These are phyloP conservation scores for Temnothorax longispinosus DNA, from an alignment of 1,140 invertebrate species.

Conservation along the genomic window DNA sequence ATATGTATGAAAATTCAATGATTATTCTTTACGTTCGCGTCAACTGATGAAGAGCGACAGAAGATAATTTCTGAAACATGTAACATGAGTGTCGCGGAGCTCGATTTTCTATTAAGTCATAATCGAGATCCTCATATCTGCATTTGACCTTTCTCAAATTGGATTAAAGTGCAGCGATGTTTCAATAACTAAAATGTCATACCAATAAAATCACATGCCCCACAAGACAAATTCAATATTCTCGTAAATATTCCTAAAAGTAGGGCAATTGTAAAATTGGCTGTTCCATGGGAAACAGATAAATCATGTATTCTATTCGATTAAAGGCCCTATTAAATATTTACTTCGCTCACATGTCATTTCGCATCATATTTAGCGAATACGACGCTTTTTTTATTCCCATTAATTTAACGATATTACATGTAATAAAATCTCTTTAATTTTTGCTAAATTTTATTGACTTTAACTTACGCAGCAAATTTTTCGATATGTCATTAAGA, in stretches of 20 bases:
- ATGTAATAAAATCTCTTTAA: neutral
- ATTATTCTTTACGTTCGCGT: neutral
- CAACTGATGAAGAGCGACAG: neutral
- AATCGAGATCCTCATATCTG: neutral
- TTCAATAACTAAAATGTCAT: conserved; percentile 12
- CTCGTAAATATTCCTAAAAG: conserved; percentile 3
- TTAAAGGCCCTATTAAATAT: neutral
- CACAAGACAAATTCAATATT: conserved; percentile 23
- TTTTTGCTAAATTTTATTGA: neutral
- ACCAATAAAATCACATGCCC: neutral
- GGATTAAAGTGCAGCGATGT: conserved; percentile 30
- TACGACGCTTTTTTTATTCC: neutral
- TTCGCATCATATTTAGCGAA: neutral
- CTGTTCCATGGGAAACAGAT: neutral
- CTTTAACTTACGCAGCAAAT: neutral
- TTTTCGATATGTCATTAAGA: neutral
- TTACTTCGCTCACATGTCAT: neutral
- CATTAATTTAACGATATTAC: neutral
- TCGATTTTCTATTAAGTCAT: conserved; percentile 11
- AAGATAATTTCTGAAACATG: conserved; percentile 27
- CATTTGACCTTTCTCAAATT: conserved; percentile 26
- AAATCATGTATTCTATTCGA: neutral
- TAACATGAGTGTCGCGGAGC: neutral
- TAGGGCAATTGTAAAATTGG: conserved; percentile 15
- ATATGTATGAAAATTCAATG: neutral